A percentile compares a stretch with the other conserved stretches of the same genome.
Conservation (phyloP, 2,113 vertebrate species). For the Pelecanus crispus region DNA sequence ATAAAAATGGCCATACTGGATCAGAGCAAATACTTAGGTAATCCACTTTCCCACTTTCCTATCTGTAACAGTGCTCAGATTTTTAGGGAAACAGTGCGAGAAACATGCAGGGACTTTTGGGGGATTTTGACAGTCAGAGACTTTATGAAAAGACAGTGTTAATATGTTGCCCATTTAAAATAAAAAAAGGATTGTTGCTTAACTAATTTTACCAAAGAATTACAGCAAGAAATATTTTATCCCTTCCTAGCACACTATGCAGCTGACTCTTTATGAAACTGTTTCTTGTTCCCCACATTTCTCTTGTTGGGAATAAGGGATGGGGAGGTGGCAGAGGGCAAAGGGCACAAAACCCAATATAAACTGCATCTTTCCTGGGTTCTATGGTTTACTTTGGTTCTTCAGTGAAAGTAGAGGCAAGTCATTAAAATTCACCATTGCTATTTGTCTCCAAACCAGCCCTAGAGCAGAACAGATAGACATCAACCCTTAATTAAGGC, state of each 20-base stretch:
- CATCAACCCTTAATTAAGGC: not conserved
- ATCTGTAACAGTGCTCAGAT: not conserved
- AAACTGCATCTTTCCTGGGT: not conserved
- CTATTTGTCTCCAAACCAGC: not conserved
- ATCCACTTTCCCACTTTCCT: not conserved
- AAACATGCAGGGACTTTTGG: not conserved
- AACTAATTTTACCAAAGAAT: not conserved
- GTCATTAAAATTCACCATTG: not conserved
- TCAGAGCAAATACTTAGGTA: not conserved
- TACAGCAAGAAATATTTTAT: not conserved
- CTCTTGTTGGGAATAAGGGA: not conserved
- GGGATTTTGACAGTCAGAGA: not conserved
- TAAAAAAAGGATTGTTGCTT: not conserved
- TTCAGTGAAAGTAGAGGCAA: not conserved
- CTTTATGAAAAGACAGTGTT: not conserved
- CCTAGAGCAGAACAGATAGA: not conserved
- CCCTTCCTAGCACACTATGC: not conserved
- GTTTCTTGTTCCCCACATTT: not conserved
- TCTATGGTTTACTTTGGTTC: not conserved
- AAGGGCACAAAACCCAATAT: not conserved
- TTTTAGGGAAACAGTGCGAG: not conserved
- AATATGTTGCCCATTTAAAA: not conserved
- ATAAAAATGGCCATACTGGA: not conserved
- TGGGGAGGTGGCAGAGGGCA: not conserved
- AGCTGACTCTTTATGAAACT: not conserved